Conservation (phyloP, 1,140 invertebrate species). For the Drosophila pectinifera region DNA sequence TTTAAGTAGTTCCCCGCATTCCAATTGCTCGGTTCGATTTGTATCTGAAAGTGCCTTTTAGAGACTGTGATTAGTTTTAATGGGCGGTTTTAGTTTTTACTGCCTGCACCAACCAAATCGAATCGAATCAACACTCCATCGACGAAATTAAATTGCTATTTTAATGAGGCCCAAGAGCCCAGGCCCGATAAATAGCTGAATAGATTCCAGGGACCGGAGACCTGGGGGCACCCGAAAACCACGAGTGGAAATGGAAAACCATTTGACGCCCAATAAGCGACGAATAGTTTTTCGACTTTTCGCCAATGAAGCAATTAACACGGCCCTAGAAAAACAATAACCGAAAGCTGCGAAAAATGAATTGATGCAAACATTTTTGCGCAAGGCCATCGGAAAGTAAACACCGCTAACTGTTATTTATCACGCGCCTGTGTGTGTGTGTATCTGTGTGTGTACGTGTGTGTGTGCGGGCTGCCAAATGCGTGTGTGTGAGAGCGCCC, state of each 20-base stretch:
- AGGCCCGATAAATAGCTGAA: slow-evolving; percentile 17
- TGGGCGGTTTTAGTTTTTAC: slow-evolving; percentile 60
- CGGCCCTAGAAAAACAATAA: slow-evolving; percentile 35
- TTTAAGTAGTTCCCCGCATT: slow-evolving; percentile 76
- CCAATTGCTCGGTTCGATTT: slow-evolving; percentile 71
- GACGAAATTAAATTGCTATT: slow-evolving; percentile 51
- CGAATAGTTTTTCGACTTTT: slow-evolving; percentile 66
- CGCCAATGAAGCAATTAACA: slow-evolving; percentile 82
- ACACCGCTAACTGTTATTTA: slow-evolving; percentile 56
- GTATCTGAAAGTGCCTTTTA: slow-evolving; percentile 79
- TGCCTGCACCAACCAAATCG: slow-evolving; percentile 46
- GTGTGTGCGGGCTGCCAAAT: neutral
- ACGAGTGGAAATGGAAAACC: slow-evolving; percentile 41
- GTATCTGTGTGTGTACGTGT: slow-evolving; percentile 33
- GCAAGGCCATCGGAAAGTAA: slow-evolving; percentile 72
- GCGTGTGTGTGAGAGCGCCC: slow-evolving; percentile 30
- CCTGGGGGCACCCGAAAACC: neutral
- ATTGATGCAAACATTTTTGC: slow-evolving; percentile 76
- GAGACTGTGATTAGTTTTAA: slow-evolving; percentile 79
- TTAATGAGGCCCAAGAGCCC: slow-evolving; percentile 34
- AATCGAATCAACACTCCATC: slow-evolving; percentile 52
- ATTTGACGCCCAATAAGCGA: slow-evolving; percentile 75
- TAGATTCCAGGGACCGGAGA: slow-evolving; percentile 6
- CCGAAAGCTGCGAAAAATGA: slow-evolving; percentile 61
- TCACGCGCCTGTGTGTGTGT: slow-evolving; percentile 12